phyloP scores from a whole-genome alignment of 2,797 vertebrate genomes.

The Crocidura indochinensis region DNA sequence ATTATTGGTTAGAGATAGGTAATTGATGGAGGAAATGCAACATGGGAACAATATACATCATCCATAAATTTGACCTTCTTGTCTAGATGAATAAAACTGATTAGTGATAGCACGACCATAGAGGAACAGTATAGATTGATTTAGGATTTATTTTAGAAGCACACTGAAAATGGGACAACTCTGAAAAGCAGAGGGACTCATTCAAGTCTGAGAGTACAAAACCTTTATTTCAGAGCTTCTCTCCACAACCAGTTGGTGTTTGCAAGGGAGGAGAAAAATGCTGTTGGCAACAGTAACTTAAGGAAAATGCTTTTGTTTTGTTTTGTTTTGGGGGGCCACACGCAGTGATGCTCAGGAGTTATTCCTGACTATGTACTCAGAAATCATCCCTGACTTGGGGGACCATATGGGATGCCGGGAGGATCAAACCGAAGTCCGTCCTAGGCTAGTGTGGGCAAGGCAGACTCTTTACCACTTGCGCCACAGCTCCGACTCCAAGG shows the following conservation, averaged over 20 bases:
- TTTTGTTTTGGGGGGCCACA: neutral
- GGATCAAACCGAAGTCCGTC: too few relatives aligned
- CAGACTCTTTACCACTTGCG: too few relatives aligned
- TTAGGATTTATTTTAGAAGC: neutral
- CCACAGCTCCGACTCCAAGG: too few relatives aligned
- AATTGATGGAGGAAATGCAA: neutral
- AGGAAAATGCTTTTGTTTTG: neutral
- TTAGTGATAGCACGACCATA: neutral
- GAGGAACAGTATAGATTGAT: neutral
- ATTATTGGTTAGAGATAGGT: neutral
- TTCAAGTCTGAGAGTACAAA: neutral
- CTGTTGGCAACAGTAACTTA: neutral
- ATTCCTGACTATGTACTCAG: too few relatives aligned
- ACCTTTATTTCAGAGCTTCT: neutral
- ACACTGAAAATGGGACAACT: neutral
- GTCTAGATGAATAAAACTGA: neutral
- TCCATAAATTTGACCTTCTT: neutral
- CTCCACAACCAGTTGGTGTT: neutral
- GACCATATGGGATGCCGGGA: too few relatives aligned
- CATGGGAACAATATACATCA: rapidly evolving
- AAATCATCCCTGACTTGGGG: too few relatives aligned
- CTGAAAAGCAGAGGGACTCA: neutral
- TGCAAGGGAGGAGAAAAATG: neutral
- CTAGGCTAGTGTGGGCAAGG: too few relatives aligned
- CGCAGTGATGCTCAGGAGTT: too few relatives aligned